phyloP scores from a whole-genome alignment of 2,113 vertebrate species.

The Chaetops frenatus region DNA sequence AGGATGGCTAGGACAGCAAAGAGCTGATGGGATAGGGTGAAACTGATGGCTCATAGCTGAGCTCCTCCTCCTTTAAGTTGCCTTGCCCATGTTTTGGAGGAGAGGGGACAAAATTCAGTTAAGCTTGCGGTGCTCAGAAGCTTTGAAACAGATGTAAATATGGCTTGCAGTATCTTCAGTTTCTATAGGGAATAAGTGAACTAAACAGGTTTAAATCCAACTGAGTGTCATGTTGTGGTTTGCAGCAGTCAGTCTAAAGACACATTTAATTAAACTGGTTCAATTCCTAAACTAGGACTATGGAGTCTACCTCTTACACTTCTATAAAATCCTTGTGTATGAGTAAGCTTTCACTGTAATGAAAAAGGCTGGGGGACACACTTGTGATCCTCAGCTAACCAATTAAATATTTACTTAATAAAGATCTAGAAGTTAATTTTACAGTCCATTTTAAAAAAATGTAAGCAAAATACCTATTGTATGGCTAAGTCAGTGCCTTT shows the following conservation, averaged over 20 bases:
- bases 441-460: not conserved
- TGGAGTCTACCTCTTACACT: not conserved
- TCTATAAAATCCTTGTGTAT: not conserved
- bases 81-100: not conserved
- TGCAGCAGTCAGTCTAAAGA: not conserved
- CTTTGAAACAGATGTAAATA: not conserved
- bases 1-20: not conserved
- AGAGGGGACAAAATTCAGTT: not conserved
- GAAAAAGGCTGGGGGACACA: not conserved
- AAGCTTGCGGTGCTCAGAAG: not conserved
- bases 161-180: not conserved
- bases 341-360: not conserved
- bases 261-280: slow-evolving; percentile 5
- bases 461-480: not conserved
- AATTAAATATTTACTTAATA: slow-evolving; percentile 15
- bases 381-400: not conserved
- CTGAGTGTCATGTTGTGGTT: not conserved
- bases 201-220: not conserved
- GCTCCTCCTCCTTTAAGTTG: not conserved
- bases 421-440: slow-evolving; percentile 2
- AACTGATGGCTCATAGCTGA: not conserved
- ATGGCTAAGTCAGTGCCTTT: not conserved
- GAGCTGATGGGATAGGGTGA: not conserved
- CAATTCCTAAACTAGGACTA: not conserved
- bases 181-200: not conserved